phyloP scores from a whole-genome alignment of 2,888 invertebrate species.

The Trachelus tabidus region DNA sequence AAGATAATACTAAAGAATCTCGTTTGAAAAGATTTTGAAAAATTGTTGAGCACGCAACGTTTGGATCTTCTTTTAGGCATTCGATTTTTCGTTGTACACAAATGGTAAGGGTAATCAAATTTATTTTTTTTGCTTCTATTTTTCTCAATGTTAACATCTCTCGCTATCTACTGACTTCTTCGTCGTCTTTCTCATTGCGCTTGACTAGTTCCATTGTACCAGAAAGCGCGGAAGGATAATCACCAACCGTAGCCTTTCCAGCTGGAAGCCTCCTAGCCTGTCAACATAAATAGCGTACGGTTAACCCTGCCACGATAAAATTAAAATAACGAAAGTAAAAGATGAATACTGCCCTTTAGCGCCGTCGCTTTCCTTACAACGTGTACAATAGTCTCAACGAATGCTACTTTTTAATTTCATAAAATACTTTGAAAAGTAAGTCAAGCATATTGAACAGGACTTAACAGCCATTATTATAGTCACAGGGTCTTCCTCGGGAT shows the following conservation, averaged over 20 bases:
- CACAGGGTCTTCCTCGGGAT: background rate
- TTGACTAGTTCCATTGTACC: slow-evolving; percentile 9
- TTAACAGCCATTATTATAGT: background rate
- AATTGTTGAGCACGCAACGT: background rate
- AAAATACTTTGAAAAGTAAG: background rate
- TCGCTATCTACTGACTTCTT: background rate
- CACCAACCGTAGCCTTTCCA: background rate
- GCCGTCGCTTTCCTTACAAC: background rate
- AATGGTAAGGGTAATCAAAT: background rate
- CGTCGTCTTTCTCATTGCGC: background rate
- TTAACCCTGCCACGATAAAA: background rate
- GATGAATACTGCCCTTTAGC: background rate
- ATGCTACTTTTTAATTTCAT: background rate
- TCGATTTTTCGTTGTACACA: background rate
- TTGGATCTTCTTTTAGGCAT: background rate
- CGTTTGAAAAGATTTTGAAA: background rate
- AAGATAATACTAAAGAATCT: background rate
- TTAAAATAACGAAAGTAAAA: background rate
- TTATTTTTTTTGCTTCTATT: background rate
- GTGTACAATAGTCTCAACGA: background rate
- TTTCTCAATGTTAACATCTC: background rate
- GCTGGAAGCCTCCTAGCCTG: background rate
- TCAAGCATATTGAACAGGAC: background rate
- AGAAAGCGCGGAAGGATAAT: background rate
- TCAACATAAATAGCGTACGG: background rate